Base-by-base conservation (phyloP, 2,888 invertebrate genomes). In the Drosophila conformis region DNA sequence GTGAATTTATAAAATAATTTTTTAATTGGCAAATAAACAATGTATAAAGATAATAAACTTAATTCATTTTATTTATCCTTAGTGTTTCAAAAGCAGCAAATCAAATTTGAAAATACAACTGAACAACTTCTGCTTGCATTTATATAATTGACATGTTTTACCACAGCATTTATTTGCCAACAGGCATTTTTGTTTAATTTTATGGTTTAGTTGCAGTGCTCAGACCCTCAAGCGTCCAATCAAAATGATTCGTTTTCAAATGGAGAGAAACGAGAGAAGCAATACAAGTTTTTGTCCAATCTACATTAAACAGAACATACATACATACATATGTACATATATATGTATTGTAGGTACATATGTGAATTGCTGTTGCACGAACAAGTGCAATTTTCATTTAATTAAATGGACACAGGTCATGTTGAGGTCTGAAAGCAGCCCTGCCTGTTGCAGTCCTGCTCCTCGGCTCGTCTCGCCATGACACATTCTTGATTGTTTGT, bases 381-480 rank as follows among this genome's bases (percentile, higher is more conserved):
- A 65, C 66, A 65, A 67, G 38, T 73, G 65, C 61, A 74, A 80
- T 76, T 72, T 75, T 71, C 52, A 80, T 80, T 89, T 80, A 84
- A 89, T 82, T 84, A 68, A 85, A 89, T 69, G 64, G 54, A 57
- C 69, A 70, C 52, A 56, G 38, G 10, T 21, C 53, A 36, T 25
- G 36, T 42, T 21, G n/a, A 35, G 35, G 27, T 21, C 21, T 21
- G 33, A 10, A 15, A 18, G 31, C 29, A 18, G n/a, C 2, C 15
- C n/a, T 56, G 33, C 31, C 25, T 33, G 35, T 21, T 29, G 29
- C 42, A 61, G 21, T 18, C 15, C 33, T 15, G 46, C 25, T 15
- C 21, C 15, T 15, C 8, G 25, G 7, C 25, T 25, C 46, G 15
- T 46, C 46, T 27, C 42, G 51, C 18, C 18, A 33, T 4, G 29